These are phyloP conservation scores for Rallus limicola DNA, from an alignment of 2,113 vertebrate species.

Conservation along the genomic window DNA sequence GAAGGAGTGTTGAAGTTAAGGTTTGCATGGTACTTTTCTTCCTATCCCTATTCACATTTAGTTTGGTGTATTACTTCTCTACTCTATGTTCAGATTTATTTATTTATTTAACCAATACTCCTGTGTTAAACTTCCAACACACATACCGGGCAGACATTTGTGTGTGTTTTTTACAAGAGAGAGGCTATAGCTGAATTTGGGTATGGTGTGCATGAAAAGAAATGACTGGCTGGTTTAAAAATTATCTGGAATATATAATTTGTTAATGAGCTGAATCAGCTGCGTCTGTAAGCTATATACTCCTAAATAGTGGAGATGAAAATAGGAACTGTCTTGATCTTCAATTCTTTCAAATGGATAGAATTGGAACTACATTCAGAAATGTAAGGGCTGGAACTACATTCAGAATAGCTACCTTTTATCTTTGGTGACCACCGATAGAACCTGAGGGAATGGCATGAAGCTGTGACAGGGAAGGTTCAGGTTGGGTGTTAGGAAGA, in stretches of 20 bases:
- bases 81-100: not conserved
- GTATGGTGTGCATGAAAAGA: not conserved
- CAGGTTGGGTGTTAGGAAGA: too few relatives aligned
- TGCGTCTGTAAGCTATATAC: not conserved
- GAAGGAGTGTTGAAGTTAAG: not conserved
- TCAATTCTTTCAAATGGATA: too few relatives aligned
- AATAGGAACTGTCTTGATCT: too few relatives aligned
- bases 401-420: too few relatives aligned
- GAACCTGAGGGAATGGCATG: too few relatives aligned
- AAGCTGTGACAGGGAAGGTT: too few relatives aligned
- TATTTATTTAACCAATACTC: not conserved
- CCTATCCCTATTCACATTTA: fast-evolving
- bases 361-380: too few relatives aligned
- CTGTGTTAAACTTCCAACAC: not conserved
- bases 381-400: too few relatives aligned
- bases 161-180: not conserved
- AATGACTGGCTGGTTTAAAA: not conserved
- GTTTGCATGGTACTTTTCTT: fast-evolving
- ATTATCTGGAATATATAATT: not conserved
- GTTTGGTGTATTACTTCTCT: not conserved
- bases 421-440: too few relatives aligned
- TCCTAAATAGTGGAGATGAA: not conserved
- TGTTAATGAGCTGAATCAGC: not conserved
- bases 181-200: not conserved
- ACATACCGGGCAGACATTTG: not conserved